Base-by-base conservation (phyloP, 2,113 vertebrate genomes). In the Pangasianodon gigas region DNA sequence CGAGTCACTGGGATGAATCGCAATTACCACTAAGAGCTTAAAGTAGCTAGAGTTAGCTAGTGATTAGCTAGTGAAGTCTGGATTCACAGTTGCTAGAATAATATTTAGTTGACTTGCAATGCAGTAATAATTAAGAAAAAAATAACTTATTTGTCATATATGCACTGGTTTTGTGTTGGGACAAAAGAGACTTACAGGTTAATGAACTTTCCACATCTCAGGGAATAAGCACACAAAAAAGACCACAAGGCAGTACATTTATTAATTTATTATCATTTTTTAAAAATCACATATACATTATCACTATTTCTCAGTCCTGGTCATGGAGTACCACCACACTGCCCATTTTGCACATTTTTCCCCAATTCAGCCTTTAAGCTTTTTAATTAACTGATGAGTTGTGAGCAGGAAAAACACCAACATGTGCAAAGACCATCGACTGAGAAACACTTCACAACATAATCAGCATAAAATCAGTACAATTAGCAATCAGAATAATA, bases 391-490 rank as follows among this genome's bases (percentile, higher is more conserved):
- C 67, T 67, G 24, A 26, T 67, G 62, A n/a, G 26, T 11, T n/a
- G 65, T 67, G 52, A 67, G 29, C 11, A 54, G 13, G 48, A 32
- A 54, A 29, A 13, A 52, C 44, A 81, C 26, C 7, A 67, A 29
- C 16, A 71, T 4, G 11, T 71, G 37, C 7, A 75, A 75, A 44
- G 19, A 75, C 16, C 37, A 41, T 19, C 0, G 37, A 75, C 19
- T 51, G 75, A 79, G 46, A 79, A 29, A 88, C 52, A 89, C 29
- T 74, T 85, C 86, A 90, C 82, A 52, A 88, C 21, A 51, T 56
- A 80, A 88, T 62, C 62, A 90, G 84, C 81, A 85, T 81, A 18
- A 88, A 90, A 90, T 81, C 18, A 32, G 82, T 65, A 91, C 74
- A 90, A 41, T 82, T 46, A 62, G 24, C 21, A 52, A 54, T 83